These are phyloP conservation scores for Laothoe populi DNA, from an alignment of 2,888 invertebrate genomes.

Conservation along the genomic window DNA sequence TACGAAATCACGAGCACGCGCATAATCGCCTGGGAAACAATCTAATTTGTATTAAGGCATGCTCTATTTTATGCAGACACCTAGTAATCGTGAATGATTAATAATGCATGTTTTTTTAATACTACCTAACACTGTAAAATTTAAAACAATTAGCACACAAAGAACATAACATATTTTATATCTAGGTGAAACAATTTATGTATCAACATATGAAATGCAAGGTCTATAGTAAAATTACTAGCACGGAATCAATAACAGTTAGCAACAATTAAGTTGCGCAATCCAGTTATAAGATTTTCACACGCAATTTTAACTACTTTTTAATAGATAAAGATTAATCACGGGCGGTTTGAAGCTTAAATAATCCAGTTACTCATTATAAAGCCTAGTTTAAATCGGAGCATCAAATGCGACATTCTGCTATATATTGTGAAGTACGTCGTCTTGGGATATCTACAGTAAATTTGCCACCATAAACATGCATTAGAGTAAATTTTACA, in stretches of 20 bases:
- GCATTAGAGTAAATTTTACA: too few relatives aligned
- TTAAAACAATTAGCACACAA: background rate
- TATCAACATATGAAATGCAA: conserved; percentile 29
- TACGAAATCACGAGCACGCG: conserved; percentile 51
- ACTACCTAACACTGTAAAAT: too few relatives aligned
- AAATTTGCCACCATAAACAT: too few relatives aligned
- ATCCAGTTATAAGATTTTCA: conserved; percentile 34
- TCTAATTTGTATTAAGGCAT: conserved; percentile 34
- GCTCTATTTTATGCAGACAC: conserved; percentile 35
- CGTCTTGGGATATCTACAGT: too few relatives aligned
- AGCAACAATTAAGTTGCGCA: conserved; percentile 30
- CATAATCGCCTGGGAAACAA: conserved; percentile 52
- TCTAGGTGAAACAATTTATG: conserved; percentile 5
- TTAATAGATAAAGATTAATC: conserved; percentile 18
- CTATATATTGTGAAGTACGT: too few relatives aligned
- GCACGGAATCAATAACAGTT: conserved; percentile 40
- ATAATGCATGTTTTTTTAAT: too few relatives aligned
- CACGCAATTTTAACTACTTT: conserved; percentile 37
- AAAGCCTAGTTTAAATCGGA: too few relatives aligned
- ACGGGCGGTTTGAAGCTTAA: background rate
- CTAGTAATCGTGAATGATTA: background rate
- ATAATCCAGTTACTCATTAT: conserved; percentile 19
- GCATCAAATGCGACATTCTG: too few relatives aligned
- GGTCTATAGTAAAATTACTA: conserved; percentile 41
- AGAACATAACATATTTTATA: background rate